phyloP scores from a whole-genome alignment of 2,797 vertebrate genomes.

The Epinephelus coioides region DNA sequence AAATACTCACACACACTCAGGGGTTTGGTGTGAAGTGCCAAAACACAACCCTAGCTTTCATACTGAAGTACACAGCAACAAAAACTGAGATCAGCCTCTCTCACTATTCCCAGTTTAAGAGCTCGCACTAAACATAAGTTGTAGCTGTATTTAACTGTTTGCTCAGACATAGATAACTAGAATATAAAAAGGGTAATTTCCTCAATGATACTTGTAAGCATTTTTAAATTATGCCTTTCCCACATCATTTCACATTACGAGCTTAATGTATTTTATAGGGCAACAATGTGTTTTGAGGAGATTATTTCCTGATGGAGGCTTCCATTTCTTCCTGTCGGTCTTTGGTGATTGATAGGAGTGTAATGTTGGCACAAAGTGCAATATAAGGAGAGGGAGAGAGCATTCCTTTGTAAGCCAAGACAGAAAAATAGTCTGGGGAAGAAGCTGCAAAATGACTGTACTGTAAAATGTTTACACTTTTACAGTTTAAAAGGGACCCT shows the following conservation, averaged over 20 bases:
- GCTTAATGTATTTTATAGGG: not conserved
- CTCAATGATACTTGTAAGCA: not conserved
- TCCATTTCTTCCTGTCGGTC: not conserved
- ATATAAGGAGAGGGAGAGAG: not conserved
- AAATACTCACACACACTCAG: slow-evolving; percentile 8
- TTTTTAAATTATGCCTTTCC: not conserved
- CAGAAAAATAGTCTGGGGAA: not conserved
- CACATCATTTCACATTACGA: not conserved
- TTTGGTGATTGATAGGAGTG: not conserved
- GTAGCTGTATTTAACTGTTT: not conserved
- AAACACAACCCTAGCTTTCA: slow-evolving; percentile 12
- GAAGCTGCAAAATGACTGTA: not conserved
- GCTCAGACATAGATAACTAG: not conserved
- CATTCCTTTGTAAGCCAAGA: not conserved
- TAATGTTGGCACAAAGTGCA: not conserved
- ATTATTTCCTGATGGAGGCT: not conserved
- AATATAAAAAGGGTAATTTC: not conserved
- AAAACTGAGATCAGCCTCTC: slow-evolving; percentile 22
- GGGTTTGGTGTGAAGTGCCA: slow-evolving; percentile 6
- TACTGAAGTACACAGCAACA: slow-evolving; percentile 21
- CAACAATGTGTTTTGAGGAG: not conserved
- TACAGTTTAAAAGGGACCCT: not conserved
- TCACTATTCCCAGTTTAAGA: slow-evolving; percentile 6
- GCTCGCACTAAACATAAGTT: slow-evolving; percentile 17
- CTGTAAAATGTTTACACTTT: not conserved